phyloP scores from a whole-genome alignment of 2,113 vertebrate genomes.

The Danio rerio region GRCz12tu NC_133187.1:11238001-11238500 shows the following conservation, averaged over 20 bases:
- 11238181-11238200: constrained; percentile 46
- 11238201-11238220: constrained; percentile 37
- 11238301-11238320: constrained; percentile 49
- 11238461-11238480: constrained; percentile 83
- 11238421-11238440: constrained; percentile 80
- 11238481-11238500: constrained; percentile 6
- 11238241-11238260: constrained; percentile 59
- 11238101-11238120: background rate
- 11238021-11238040: background rate
- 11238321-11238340: background rate
- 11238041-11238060: background rate
- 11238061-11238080: background rate
- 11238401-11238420: constrained; percentile 77
- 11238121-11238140: background rate
- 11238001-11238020: background rate
- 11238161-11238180: background rate
- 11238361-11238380: background rate
- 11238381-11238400: background rate
- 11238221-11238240: constrained; percentile 47
- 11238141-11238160: background rate
- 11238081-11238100: background rate
- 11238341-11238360: background rate
- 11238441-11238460: constrained; percentile 79
- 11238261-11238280: constrained; percentile 55
- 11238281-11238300: constrained; percentile 43